phyloP scores from a whole-genome alignment of 2,113 vertebrate species.

The Colius striatus region DNA sequence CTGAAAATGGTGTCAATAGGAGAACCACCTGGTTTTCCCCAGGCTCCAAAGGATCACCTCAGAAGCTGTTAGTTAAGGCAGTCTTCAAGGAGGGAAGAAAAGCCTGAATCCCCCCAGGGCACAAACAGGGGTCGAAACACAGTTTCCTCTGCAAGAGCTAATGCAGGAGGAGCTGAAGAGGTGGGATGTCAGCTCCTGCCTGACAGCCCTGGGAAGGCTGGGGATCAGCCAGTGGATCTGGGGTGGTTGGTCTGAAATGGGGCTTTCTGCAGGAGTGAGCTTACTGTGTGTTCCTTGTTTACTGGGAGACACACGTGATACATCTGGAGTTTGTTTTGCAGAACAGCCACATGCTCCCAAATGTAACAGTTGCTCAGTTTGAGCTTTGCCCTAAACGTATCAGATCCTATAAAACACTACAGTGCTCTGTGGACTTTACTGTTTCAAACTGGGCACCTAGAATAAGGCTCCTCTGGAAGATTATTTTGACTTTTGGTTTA shows the following conservation, averaged over 20 bases:
- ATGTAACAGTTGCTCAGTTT: background rate
- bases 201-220: background rate
- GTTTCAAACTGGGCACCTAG: background rate
- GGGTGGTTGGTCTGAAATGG: background rate
- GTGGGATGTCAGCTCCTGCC: background rate
- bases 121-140: background rate
- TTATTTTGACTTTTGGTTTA: background rate
- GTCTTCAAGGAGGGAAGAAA: background rate
- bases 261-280: background rate
- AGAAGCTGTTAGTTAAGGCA: background rate
- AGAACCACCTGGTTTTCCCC: background rate
- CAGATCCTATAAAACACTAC: background rate
- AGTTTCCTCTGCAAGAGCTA: background rate
- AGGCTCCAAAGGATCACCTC: background rate
- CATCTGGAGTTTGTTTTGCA: background rate
- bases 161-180: background rate
- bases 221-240: background rate
- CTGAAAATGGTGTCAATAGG: background rate
- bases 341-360: background rate
- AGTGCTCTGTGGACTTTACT: background rate
- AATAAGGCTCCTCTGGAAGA: background rate
- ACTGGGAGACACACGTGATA: accelerated
- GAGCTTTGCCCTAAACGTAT: background rate
- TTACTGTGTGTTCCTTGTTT: background rate
- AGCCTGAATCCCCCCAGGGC: background rate